Evolutionary conservation across 2,888 invertebrate genomes (phyloP), one percentile per base, ranked within the genome.

Genomic region (Agrotis clavis): DNA sequence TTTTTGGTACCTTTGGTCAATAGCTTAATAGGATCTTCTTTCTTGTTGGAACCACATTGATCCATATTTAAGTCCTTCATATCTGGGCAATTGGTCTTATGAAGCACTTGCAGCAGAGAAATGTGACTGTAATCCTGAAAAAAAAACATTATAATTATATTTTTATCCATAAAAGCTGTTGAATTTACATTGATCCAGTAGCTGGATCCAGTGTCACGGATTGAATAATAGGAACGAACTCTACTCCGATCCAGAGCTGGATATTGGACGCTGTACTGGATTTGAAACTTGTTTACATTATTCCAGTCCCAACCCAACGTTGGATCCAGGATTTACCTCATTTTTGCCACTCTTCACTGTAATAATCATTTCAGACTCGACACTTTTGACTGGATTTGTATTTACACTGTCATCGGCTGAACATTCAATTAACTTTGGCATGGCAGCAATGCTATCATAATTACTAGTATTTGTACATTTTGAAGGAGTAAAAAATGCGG

Each of bases 311-410:
- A 41, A 41, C 11, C 11, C 41, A 41, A 11, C 41, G 11, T 11
- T 41, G 41, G 41, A 41, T 11, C 11, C 1, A 35, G 14, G 1
- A 41, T 48, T 48, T 16, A 95, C 95, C 90, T 94, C 87, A 83
- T 94, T 90, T 84, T 89, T 90, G 71, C 93, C 93, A 69, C 94
- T 94, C 82, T 94, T 94, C 89, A 96, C 90, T 14, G 96, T 95
- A 51, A 96, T 96, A 19, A 94, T 90, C 90, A 95, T 93, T 91
- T 96, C 96, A 0, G 96, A 96, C 74, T 95, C 94, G 41, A 91
- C 89, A 62, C 87, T 85, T 73, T 91, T 91, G 0, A 86, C 68
- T 51, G 79, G 56, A 67, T 79, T 67, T 21, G 62, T 64, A 50
- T 80, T 56, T 18, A 53, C 57, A 41, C 51, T 77, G 35, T 90